These are phyloP conservation scores for Polylopha cassiicola DNA, from an alignment of 2,888 invertebrate species.

Conservation along the genomic window DNA sequence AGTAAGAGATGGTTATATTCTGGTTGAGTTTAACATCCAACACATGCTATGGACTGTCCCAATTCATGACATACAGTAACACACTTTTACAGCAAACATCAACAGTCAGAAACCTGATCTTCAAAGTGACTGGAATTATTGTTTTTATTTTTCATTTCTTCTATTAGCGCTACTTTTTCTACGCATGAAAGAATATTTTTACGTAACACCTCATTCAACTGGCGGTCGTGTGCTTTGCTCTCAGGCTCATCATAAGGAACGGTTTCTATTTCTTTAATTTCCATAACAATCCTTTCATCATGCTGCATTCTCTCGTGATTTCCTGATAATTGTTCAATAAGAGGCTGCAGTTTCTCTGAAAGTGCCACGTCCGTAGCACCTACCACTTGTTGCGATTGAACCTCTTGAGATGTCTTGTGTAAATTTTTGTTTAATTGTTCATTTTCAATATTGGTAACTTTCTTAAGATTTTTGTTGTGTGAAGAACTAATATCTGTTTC, in stretches of 20 bases:
- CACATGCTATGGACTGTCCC: slow-evolving; percentile 49
- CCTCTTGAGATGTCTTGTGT: slow-evolving; percentile 42
- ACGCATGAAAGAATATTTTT: slow-evolving; percentile 67
- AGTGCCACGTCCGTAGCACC: slow-evolving; percentile 27
- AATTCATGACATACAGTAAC: slow-evolving; percentile 43
- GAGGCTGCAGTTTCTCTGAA: slow-evolving; percentile 22
- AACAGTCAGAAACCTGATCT: slow-evolving; percentile 62
- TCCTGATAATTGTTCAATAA: slow-evolving; percentile 23
- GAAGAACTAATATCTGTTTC: slow-evolving; percentile 37
- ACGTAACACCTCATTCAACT: slow-evolving; percentile 55
- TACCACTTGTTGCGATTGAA: slow-evolving; percentile 30
- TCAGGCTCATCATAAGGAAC: slow-evolving; percentile 32
- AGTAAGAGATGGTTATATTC: slow-evolving; percentile 33
- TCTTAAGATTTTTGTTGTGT: slow-evolving; percentile 53
- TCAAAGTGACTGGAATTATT: slow-evolving; percentile 44
- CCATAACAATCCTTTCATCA: slow-evolving; percentile 25
- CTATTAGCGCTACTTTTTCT: slow-evolving; percentile 65
- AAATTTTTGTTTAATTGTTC: slow-evolving; percentile 65
- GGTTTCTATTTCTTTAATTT: slow-evolving; percentile 43
- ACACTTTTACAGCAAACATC: slow-evolving; percentile 54
- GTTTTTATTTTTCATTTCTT: slow-evolving; percentile 60
- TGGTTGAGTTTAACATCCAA: slow-evolving; percentile 28
- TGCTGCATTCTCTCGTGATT: slow-evolving; percentile 26
- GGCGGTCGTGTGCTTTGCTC: slow-evolving; percentile 45
- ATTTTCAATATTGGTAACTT: slow-evolving; percentile 68